phyloP scores from a whole-genome alignment of 2,888 invertebrate genomes.

The Gibbula magus region DNA sequence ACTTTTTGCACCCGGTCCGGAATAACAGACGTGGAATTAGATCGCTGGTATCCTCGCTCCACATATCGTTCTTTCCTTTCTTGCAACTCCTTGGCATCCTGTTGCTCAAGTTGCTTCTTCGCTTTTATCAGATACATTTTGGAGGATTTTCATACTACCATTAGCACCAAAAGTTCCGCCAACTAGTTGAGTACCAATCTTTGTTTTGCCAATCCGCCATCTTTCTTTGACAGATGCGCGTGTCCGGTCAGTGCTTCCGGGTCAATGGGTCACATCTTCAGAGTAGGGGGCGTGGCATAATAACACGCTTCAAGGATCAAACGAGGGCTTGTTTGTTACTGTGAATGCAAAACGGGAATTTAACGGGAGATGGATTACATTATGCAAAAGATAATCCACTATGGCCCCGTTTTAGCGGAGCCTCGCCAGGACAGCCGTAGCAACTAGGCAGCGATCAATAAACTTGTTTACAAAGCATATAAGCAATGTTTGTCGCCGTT shows the following conservation, averaged over 20 bases:
- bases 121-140: constrained; percentile 60
- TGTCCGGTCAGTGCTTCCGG: constrained; percentile 28
- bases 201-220: constrained; percentile 24
- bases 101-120: constrained; percentile 55
- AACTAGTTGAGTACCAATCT: constrained; percentile 12
- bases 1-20: constrained; percentile 38
- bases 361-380: too few species aligned
- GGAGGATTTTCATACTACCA: constrained; percentile 15
- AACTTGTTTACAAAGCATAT: too few species aligned
- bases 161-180: constrained; percentile 14
- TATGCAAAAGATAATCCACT: too few species aligned
- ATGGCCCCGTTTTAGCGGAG: too few species aligned
- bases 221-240: constrained; percentile 26
- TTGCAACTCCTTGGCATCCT: constrained; percentile 53
- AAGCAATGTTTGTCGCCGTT: too few species aligned
- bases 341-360: not conserved
- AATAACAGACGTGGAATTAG: constrained; percentile 20
- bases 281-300: constrained; percentile 18
- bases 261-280: constrained; percentile 23
- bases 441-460: too few species aligned
- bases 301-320: constrained; percentile 18
- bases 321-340: not conserved
- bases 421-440: too few species aligned
- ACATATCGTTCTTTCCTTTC: constrained; percentile 51
- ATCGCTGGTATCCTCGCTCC: constrained; percentile 44